Percentiles rank a stretch among this genome's conserved stretches.
Conservation (phyloP, 2,888 invertebrate genomes). For the Muscina levida region DNA sequence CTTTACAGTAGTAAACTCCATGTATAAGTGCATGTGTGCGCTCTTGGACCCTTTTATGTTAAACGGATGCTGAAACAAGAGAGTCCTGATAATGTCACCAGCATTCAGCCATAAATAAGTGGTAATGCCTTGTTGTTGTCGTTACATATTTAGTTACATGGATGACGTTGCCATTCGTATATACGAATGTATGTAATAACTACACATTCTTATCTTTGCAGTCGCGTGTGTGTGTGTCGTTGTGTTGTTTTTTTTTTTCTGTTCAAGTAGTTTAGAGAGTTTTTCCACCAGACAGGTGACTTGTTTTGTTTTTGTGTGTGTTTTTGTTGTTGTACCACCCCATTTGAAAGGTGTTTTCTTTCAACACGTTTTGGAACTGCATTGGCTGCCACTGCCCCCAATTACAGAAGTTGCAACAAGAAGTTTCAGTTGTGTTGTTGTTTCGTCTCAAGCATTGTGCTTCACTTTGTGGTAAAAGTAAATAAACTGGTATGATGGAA, state of each 20-base stretch:
- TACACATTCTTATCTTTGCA: too few species aligned
- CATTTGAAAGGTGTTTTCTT: slow-evolving; percentile 4
- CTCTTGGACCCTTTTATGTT: neutral
- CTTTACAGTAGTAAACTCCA: neutral
- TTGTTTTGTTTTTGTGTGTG: slow-evolving; percentile 31
- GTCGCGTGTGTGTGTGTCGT: neutral
- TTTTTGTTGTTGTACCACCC: neutral
- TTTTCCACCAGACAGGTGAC: slow-evolving; percentile 57
- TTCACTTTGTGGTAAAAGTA: slow-evolving; percentile 53
- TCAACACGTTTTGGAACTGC: slow-evolving; percentile 6
- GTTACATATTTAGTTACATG: too few species aligned
- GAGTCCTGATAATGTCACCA: slow-evolving; percentile 20
- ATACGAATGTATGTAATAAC: too few species aligned
- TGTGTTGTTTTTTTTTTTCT: neutral
- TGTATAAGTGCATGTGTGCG: neutral
- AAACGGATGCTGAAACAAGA: neutral
- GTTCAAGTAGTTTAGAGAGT: slow-evolving; percentile 29
- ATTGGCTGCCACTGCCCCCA: slow-evolving; percentile 44
- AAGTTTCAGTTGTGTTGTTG: slow-evolving; percentile 43
- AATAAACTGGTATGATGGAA: slow-evolving; percentile 35
- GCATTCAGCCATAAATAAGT: slow-evolving; percentile 34
- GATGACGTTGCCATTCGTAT: too few species aligned
- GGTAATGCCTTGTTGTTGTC: slow-evolving; percentile 14
- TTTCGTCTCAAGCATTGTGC: slow-evolving; percentile 62
- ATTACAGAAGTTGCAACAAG: neutral